Percentiles rank a stretch among this genome's conserved stretches.
phyloP scores from a whole-genome alignment of 2,113 vertebrate genomes.

The Engystomops pustulosus region DNA sequence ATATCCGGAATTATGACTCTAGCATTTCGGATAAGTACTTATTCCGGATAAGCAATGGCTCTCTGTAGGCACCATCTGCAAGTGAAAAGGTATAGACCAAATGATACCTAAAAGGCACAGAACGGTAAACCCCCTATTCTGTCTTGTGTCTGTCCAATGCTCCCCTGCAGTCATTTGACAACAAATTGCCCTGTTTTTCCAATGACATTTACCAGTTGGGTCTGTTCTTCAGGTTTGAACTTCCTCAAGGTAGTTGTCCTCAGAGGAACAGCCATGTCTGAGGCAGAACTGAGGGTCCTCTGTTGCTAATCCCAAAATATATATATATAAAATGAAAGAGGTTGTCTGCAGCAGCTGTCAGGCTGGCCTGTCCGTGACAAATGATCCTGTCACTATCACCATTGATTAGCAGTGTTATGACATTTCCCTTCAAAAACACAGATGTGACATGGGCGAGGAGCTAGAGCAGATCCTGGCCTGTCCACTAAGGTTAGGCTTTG shows the following conservation, averaged over 20 bases:
- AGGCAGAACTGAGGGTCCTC: slow-evolving; percentile 46
- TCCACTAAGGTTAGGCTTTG: slow-evolving; percentile 66
- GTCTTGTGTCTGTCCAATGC: slow-evolving; percentile 54
- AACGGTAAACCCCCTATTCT: slow-evolving; percentile 58
- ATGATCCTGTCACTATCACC: slow-evolving; percentile 79
- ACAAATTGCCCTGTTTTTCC: slow-evolving; percentile 60
- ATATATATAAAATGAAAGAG: slow-evolving; percentile 57
- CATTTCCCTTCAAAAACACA: slow-evolving; percentile 83
- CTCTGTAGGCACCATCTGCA: no score
- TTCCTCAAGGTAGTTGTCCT: slow-evolving; percentile 20
- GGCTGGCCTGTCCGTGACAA: slow-evolving; percentile 76
- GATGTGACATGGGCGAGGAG: slow-evolving; percentile 73
- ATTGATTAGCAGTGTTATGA: slow-evolving; percentile 85
- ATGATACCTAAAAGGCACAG: slow-evolving; percentile 8
- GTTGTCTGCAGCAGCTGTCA: slow-evolving; percentile 75
- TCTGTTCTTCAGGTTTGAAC: neutral
- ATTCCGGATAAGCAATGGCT: no score
- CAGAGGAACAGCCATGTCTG: slow-evolving; percentile 3
- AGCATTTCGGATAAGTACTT: no score
- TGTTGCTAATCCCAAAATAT: slow-evolving; percentile 58
- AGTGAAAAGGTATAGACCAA: slow-evolving; percentile 64
- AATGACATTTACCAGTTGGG: neutral
- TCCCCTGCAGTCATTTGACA: slow-evolving; percentile 58
- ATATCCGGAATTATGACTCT: no score
- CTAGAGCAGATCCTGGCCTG: slow-evolving; percentile 64